Conservation (phyloP, 1,140 invertebrate species). For the Brachionus calyciflorus region DNA sequence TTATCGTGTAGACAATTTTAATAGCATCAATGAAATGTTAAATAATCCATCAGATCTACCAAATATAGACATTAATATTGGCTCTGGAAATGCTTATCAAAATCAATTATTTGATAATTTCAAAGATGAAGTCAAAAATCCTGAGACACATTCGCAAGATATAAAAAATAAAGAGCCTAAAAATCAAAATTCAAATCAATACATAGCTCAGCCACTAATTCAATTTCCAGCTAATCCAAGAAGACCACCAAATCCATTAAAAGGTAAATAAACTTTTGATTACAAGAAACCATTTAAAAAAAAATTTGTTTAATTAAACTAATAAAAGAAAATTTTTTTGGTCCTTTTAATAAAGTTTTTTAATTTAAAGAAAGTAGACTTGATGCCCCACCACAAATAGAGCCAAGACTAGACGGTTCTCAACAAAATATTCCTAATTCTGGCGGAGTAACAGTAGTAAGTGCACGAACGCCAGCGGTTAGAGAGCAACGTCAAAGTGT, state of each 20-base stretch:
- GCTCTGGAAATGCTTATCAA: constrained; percentile 6
- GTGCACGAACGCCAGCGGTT: constrained; percentile 6
- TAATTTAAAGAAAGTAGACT: not conserved
- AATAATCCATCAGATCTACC: constrained; percentile 29
- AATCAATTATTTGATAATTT: constrained; percentile 32
- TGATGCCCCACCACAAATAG: not conserved
- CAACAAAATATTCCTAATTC: not conserved
- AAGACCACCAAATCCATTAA: not conserved
- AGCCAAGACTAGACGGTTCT: not conserved
- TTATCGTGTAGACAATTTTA: constrained; percentile 13
- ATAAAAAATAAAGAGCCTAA: no score
- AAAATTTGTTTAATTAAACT: not conserved
- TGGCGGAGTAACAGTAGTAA: constrained; percentile 21
- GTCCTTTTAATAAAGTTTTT: not conserved
- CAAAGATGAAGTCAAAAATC: not conserved
- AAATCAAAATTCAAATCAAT: no score
- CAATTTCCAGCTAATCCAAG: constrained; percentile 5
- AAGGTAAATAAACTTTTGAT: no score
- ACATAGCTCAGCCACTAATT: constrained; percentile 16
- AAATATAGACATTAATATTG: constrained; percentile 36
- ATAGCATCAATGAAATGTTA: constrained; percentile 16
- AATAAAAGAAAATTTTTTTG: not conserved
- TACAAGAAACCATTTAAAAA: not conserved
- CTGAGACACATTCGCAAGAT: not conserved
- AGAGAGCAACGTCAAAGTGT: constrained; percentile 1